Base-by-base conservation (phyloP, 2,797 vertebrate genomes). In the Myotis pilosus region DNA sequence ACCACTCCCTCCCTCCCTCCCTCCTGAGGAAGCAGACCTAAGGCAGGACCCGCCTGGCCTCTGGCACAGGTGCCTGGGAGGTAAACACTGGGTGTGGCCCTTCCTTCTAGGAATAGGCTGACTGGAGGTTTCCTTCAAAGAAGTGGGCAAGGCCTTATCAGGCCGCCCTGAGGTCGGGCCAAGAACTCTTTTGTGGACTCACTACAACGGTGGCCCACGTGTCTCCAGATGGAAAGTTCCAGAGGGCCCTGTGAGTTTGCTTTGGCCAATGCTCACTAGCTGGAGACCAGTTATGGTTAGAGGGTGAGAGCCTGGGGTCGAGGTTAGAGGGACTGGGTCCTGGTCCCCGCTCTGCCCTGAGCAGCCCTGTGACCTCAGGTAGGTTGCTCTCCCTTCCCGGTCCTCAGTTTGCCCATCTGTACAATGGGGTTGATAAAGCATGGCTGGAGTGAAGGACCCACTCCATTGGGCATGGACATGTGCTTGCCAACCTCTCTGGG, bases 21-120 rank as follows among this genome's bases (percentile, higher is more conserved):
- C 9, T 88, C 55, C 62, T 20, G 33, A 4, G 33, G 84, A 94
- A 76, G n/a, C 1, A 1, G n/a, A 20, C 60, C n/a, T 0, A 1
- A 36, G 47, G 47, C 30, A 1, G 79, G 62, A 17, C 47, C 28
- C 0, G 3, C 68, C 49, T 10, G 30, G 25, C 41, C 28, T 0
- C 20, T 23, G 78, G 71, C 82, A 64, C 20, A 8, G 0, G 78
- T 69, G 25, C 47, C n/a, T 10, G 17, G 51, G 13, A 28, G 80
- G 47, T 55, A 62, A 49, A 28, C 10, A 16, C 57, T 5, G 74
- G 93, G 68, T 10, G 87, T 44, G 66, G 28, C 28, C 51, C 72
- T 94, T 96, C 87, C 92, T 93, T 94, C 95, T 94, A 96, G 95
- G 93, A 94, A 85, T 3, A 11, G 25, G 69, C 19, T 28, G 75